A percentile compares a stretch with the other conserved stretches of the same genome.
Conservation (phyloP, 2,113 vertebrate species). For the Eublepharis macularius region DNA sequence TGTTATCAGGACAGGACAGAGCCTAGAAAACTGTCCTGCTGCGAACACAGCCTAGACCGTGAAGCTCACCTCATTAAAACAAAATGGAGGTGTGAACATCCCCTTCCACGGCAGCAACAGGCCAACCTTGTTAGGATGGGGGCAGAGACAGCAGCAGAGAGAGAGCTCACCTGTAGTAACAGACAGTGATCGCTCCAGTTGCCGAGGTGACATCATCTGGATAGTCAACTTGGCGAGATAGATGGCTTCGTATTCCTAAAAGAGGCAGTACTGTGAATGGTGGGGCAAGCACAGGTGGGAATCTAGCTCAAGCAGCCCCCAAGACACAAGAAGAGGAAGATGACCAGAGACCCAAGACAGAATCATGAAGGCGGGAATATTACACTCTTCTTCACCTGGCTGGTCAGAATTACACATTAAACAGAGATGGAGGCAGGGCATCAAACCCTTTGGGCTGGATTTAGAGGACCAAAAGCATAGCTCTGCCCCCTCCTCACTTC, state of each 20-base stretch:
- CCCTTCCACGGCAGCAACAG: neutral
- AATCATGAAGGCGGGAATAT: neutral
- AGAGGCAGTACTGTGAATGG: neutral
- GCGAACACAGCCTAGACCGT: too few species aligned
- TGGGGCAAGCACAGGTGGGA: neutral
- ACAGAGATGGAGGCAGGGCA: too few species aligned
- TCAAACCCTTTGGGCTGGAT: too few species aligned
- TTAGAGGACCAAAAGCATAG: too few species aligned
- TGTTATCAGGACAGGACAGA: too few species aligned
- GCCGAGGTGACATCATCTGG: slow-evolving; percentile 97
- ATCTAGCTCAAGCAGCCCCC: neutral
- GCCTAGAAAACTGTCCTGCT: too few species aligned
- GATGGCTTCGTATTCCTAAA: slow-evolving; percentile 98
- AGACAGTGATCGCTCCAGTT: slow-evolving; percentile 90
- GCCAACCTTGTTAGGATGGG: accelerated
- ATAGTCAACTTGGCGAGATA: slow-evolving; percentile 98
- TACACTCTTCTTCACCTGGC: neutral
- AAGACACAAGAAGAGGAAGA: neutral
- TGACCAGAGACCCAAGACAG: neutral
- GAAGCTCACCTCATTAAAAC: too few species aligned
- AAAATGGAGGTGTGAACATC: neutral
- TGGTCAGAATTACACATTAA: too few species aligned
- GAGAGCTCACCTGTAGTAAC: slow-evolving; percentile 83
- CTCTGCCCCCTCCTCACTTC: too few species aligned
- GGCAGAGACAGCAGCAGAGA: accelerated